phyloP scores from a whole-genome alignment of 2,113 vertebrate species.

The human region DNA sequence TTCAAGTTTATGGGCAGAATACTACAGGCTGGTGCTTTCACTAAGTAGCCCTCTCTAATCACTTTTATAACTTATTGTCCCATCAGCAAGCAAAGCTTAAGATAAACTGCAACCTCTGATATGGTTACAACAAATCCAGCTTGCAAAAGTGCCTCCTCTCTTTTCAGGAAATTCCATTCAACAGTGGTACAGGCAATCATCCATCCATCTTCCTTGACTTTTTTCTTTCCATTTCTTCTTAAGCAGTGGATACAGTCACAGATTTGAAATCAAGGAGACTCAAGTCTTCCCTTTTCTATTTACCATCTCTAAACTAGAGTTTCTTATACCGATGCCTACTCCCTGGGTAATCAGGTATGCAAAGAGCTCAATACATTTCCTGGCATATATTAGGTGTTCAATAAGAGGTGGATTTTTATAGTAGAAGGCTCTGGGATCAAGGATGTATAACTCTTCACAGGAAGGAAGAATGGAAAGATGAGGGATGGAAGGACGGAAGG shows the following conservation, averaged over 20 bases:
- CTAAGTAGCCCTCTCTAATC: not conserved
- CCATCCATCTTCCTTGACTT: not conserved
- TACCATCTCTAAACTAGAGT: not conserved
- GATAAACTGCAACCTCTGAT: not conserved
- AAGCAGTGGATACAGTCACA: not conserved
- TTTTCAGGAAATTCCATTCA: not conserved
- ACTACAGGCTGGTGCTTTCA: not conserved
- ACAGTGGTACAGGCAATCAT: not conserved
- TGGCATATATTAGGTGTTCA: not conserved
- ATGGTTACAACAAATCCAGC: not conserved
- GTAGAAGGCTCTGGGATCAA: not conserved
- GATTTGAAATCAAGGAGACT: not conserved
- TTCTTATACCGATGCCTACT: not conserved
- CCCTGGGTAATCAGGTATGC: not conserved
- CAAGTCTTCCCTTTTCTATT: not conserved
- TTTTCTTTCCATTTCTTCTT: not conserved
- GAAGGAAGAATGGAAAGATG: not conserved
- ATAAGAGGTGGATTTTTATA: not conserved
- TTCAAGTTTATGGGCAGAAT: not conserved
- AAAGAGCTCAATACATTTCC: not conserved
- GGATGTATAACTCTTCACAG: not conserved
- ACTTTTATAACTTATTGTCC: not conserved
- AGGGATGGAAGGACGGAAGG: not conserved
- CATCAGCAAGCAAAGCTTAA: constrained; percentile 23
- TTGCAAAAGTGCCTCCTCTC: not conserved